phyloP scores from a whole-genome alignment of 2,888 invertebrate species.

The Alloplasta piceator region DNA sequence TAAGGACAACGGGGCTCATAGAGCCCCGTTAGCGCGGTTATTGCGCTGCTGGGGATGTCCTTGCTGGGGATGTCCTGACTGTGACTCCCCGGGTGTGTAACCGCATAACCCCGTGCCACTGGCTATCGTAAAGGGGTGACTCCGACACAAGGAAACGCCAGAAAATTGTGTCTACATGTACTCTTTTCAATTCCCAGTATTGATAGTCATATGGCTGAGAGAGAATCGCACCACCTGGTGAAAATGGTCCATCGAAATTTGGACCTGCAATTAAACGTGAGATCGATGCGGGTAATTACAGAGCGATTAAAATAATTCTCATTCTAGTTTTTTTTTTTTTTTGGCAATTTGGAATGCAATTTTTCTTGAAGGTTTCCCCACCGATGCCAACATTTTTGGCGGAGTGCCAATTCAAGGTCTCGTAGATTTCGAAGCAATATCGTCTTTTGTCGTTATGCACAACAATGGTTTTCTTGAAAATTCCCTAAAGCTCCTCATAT shows the following conservation, averaged over 20 bases:
- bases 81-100: background rate
- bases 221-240: background rate
- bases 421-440: conserved; percentile 13
- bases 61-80: conserved; percentile 10
- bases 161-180: background rate
- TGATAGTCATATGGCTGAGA: background rate
- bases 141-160: background rate
- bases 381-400: background rate
- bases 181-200: too few relatives aligned
- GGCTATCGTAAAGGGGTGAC: conserved; percentile 75
- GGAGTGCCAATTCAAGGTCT: background rate
- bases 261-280: conserved; percentile 77
- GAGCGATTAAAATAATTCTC: conserved; percentile 69
- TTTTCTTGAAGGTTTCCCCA: conserved; percentile 1
- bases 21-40: background rate
- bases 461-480: conserved; percentile 33
- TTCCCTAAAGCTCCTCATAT: conserved; percentile 13
- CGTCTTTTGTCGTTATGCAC: conserved; percentile 21
- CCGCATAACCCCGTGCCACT: conserved; percentile 69
- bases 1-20: conserved; percentile 16
- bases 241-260: background rate
- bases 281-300: conserved; percentile 80
- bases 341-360: background rate
- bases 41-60: conserved; percentile 23
- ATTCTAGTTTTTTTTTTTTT: conserved; percentile 8